These are phyloP conservation scores for Pseudorasbora parva DNA, from an alignment of 2,113 vertebrate genomes.

Conservation along the genomic window DNA sequence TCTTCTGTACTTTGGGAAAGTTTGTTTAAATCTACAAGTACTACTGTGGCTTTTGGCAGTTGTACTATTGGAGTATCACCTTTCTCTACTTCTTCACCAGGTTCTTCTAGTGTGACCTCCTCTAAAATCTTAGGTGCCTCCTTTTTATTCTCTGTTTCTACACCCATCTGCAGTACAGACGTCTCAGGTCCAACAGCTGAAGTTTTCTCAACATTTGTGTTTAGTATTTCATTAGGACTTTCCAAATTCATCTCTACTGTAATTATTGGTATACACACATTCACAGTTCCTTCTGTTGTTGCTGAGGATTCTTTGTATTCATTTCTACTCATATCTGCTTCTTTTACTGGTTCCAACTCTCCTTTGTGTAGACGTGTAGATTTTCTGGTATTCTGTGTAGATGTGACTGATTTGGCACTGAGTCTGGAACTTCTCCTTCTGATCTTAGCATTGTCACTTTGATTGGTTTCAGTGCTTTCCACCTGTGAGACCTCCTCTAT, in stretches of 20 bases:
- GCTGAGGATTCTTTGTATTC: not conserved
- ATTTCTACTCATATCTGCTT: not conserved
- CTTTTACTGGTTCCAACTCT: not conserved
- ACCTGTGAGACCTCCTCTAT: not conserved
- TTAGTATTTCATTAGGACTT: not conserved
- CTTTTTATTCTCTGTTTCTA: not conserved
- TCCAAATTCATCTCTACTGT: not conserved
- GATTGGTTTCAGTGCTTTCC: not conserved
- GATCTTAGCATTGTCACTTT: constrained; percentile 1
- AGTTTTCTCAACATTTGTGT: constrained; percentile 2
- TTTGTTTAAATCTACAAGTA: constrained; percentile 17
- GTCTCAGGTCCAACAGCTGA: not conserved
- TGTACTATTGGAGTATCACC: constrained; percentile 1
- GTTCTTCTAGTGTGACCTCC: not conserved
- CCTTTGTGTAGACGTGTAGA: not conserved
- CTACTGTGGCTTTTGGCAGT: not conserved
- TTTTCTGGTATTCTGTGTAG: constrained; percentile 4
- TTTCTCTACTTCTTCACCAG: not conserved
- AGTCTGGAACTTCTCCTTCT: constrained; percentile 12
- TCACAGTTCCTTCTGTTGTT: not conserved
- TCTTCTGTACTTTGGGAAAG: not conserved
- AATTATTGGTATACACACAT: not conserved
- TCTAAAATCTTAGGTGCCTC: not conserved
- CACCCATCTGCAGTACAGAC: not conserved
- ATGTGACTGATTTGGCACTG: constrained; percentile 12